phyloP scores from a whole-genome alignment of 2,113 vertebrate species.

The Oryzias curvinotus region DNA sequence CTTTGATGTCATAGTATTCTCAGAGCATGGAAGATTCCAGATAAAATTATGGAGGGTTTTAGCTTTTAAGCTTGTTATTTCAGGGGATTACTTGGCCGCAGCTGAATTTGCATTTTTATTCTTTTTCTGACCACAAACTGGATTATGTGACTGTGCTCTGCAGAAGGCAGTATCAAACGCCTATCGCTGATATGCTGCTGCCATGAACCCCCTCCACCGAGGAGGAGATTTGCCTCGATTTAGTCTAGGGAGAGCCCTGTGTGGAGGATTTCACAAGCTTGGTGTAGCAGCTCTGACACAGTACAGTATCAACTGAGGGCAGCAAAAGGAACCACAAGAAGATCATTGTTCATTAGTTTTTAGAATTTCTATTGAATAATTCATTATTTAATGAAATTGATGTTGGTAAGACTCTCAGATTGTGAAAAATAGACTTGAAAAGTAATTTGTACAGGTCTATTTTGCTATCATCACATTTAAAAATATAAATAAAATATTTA shows the following conservation, averaged over 20 bases:
- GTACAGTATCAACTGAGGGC: conserved; percentile 30
- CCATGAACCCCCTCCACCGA: conserved; percentile 50
- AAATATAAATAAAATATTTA: no score
- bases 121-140: conserved; percentile 75
- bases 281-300: conserved; percentile 33
- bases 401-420: no score
- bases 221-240: conserved; percentile 46
- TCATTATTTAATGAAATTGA: not conserved
- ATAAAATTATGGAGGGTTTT: conserved; percentile 81
- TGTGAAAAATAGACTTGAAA: no score
- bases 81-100: conserved; percentile 73
- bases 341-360: conserved; percentile 19
- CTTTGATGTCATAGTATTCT: conserved; percentile 82
- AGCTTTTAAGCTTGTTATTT: conserved; percentile 82
- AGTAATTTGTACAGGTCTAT: no score
- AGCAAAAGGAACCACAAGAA: conserved; percentile 54
- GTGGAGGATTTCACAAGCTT: conserved; percentile 60
- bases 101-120: conserved; percentile 80
- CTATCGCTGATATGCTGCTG: conserved; percentile 67
- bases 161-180: conserved; percentile 68
- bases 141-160: conserved; percentile 71
- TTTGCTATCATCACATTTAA: no score
- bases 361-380: conserved; percentile 22
- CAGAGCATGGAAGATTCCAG: conserved; percentile 78
- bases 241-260: conserved; percentile 46